Evolutionary conservation across 2,888 invertebrate species (phyloP).

Genomic region (Megastigmus dorsalis): DNA sequence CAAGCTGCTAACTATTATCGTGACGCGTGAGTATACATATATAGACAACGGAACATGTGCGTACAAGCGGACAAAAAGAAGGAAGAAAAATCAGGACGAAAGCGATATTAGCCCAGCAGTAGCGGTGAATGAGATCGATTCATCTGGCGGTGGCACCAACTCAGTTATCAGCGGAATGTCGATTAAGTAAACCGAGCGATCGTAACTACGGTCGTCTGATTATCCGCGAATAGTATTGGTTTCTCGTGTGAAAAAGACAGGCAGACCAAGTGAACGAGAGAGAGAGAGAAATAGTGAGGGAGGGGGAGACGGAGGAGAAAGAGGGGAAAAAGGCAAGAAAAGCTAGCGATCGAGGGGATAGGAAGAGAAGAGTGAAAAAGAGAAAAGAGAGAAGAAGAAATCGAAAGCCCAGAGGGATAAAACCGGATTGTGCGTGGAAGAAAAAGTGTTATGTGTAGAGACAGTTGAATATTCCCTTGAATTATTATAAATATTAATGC

Average conservation of each 20-base stretch:
- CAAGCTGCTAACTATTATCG: conserved; percentile 18
- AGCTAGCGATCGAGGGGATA: no score
- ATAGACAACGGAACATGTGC: neutral
- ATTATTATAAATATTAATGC: conserved; percentile 5
- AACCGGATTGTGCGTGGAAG: conserved; percentile 18
- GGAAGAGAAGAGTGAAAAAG: no score
- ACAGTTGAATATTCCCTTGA: conserved; percentile 8
- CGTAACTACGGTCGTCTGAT: conserved; percentile 31
- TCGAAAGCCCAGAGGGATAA: neutral
- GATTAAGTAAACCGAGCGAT: conserved; percentile 46
- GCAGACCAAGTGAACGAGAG: neutral
- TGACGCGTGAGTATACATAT: neutral
- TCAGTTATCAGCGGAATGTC: conserved; percentile 40
- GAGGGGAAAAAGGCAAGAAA: no score
- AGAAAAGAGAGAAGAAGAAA: conserved; percentile 5
- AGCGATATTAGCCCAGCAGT: neutral
- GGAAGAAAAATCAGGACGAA: conserved; percentile 28
- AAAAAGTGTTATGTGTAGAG: neutral
- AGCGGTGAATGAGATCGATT: no score
- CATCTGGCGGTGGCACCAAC: conserved; percentile 28
- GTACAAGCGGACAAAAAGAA: no score
- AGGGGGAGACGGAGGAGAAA: neutral
- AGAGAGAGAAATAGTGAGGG: neutral
- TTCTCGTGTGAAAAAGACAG: neutral
- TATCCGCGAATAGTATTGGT: conserved; percentile 16